Evolutionary conservation across 2,113 vertebrate species (phyloP).

Genomic region (Pleuronectes platessa): DNA sequence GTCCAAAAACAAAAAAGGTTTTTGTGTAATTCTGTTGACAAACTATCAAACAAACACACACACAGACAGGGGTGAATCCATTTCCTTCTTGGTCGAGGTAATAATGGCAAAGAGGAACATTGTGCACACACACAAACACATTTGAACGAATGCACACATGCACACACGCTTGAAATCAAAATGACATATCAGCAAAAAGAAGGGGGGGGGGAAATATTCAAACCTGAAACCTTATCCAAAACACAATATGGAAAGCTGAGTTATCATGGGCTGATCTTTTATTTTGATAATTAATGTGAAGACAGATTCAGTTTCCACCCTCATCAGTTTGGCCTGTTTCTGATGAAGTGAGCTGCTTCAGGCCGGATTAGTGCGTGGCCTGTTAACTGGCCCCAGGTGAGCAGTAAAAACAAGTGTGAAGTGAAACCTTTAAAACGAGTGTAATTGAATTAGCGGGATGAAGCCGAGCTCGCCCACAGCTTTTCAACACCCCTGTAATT

Average conservation of each 20-base stretch:
- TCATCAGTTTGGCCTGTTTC: constrained; percentile 41
- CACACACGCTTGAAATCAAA: not conserved
- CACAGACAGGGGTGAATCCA: too few relatives aligned
- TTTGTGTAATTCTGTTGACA: too few relatives aligned
- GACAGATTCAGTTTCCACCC: not conserved
- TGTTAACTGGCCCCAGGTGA: constrained; percentile 61
- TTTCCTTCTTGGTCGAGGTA: too few relatives aligned
- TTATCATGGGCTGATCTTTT: not conserved
- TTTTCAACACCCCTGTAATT: constrained; percentile 42
- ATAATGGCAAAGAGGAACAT: too few relatives aligned
- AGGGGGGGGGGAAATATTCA: too few relatives aligned
- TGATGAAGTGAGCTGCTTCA: constrained; percentile 36
- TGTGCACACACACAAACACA: not conserved
- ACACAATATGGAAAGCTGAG: not conserved
- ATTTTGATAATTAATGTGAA: not conserved
- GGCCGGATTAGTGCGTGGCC: constrained; percentile 32
- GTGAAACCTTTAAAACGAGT: constrained; percentile 55
- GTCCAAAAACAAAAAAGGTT: too few relatives aligned
- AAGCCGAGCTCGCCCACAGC: constrained; percentile 37
- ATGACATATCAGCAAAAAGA: too few relatives aligned
- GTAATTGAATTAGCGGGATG: constrained; percentile 53
- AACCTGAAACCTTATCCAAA: too few relatives aligned
- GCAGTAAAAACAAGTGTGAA: constrained; percentile 60
- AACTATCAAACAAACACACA: too few relatives aligned
- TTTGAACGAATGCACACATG: not conserved